Base-by-base conservation (phyloP, 2,797 vertebrate genomes). In the Neosilurus mollespiculum region DNA sequence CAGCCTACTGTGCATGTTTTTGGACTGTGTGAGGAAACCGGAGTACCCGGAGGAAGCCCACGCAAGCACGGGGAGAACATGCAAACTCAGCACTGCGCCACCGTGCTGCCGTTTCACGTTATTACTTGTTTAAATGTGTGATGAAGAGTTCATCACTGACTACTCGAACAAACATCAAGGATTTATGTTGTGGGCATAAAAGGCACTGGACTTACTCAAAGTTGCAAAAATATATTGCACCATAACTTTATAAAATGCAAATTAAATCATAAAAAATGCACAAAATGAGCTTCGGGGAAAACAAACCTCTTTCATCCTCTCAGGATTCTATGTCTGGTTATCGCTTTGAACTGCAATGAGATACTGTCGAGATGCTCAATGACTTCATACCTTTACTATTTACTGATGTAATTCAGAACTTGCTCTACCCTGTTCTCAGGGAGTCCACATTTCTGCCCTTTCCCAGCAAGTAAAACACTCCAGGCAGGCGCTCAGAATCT, bases 381-480 rank as follows among this genome's bases (percentile, higher is more conserved):
- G 59, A 80, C 53, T 43, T 56, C 9, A 73, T 10, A 73, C 7
- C 51, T 56, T 11, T 76, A 75, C 67, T 64, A 22, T 84, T 69
- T 54, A 72, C 37, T 72, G 30, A 72, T 73, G 58, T 43, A 24
- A 71, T 65, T 65, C 65, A 53, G 65, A 69, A 65, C 49, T 61
- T 61, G 20, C n/a, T 16, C 7, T 34, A 4, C 11, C 18, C 43
- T 5, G 5, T 75, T 53, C 61, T 61, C 37, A 20, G 67, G 76
- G 26, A 80, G 78, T 75, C 61, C 78, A 75, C 34, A 59, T 66
- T 75, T 73, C n/a, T 59, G 22, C 65, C 34, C 51, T 72, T 58
- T 80, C 69, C 82, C 67, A 79, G 75, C 77, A 62, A 66, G 66
- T 70, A 24, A 64, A 69, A 58, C 26, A 65, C 26, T 30, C 26